Conservation (phyloP, 2,113 vertebrate genomes). For the Panthera tigris region DNA sequence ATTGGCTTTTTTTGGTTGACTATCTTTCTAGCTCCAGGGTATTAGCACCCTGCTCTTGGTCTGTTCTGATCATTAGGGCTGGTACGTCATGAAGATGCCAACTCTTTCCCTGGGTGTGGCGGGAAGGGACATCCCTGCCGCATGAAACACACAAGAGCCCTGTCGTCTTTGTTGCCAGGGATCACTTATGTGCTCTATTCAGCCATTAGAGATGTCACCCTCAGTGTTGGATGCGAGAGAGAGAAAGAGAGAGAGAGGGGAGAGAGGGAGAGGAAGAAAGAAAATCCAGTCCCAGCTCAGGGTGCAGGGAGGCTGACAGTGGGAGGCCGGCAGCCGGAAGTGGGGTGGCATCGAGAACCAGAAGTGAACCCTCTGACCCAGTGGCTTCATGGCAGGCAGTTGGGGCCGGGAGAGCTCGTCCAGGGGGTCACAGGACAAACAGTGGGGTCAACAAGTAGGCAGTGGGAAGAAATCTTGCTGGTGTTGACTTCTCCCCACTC, state of each 20-base stretch:
- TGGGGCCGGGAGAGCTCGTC: neutral
- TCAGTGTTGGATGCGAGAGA: neutral
- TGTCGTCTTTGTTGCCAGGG: neutral
- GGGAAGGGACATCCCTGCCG: fast-evolving
- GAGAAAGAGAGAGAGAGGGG: neutral
- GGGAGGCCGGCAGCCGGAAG: too few relatives aligned
- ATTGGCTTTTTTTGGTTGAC: neutral
- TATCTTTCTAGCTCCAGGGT: neutral
- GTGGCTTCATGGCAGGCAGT: fast-evolving
- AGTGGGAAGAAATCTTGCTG: fast-evolving
- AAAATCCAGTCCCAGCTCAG: neutral
- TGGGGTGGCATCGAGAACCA: neutral
- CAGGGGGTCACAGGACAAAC: fast-evolving
- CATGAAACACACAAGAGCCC: fast-evolving
- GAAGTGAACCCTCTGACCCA: fast-evolving
- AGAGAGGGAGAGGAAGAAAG: neutral
- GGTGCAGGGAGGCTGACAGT: neutral
- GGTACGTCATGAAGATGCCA: neutral
- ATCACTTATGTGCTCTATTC: fast-evolving
- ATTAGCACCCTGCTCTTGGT: neutral
- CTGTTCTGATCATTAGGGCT: neutral
- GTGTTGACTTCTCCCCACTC: neutral
- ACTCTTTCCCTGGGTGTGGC: neutral
- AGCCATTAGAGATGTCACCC: neutral
- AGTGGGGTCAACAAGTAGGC: fast-evolving